A percentile compares a stretch with the other conserved stretches of the same genome.
These are phyloP conservation scores for Chelonus insularis DNA, from an alignment of 1,140 invertebrate genomes.

Conservation along the genomic window DNA sequence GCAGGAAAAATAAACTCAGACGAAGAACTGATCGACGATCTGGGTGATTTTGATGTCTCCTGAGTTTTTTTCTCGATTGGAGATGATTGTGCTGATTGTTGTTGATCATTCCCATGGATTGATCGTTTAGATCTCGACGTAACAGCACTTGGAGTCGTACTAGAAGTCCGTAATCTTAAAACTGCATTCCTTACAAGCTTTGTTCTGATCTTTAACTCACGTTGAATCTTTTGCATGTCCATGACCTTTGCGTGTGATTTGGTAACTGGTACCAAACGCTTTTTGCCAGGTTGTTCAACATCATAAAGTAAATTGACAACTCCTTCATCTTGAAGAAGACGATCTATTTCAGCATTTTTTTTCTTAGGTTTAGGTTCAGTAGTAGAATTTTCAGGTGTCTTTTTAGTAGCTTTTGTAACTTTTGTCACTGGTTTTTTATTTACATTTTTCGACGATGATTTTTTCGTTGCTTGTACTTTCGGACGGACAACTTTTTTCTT, in stretches of 20 bases:
- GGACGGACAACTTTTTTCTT: slow-evolving; percentile 35
- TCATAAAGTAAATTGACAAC: slow-evolving; percentile 83
- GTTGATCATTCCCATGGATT: slow-evolving; percentile 56
- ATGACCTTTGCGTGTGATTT: slow-evolving; percentile 60
- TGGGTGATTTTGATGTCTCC: slow-evolving; percentile 52
- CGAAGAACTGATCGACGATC: slow-evolving; percentile 46
- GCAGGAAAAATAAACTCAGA: slow-evolving; percentile 64
- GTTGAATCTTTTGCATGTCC: slow-evolving; percentile 59
- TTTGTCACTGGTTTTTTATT: slow-evolving; percentile 24
- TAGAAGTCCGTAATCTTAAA: slow-evolving; percentile 54
- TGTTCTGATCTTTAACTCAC: slow-evolving; percentile 51
- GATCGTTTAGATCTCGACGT: slow-evolving; percentile 59
- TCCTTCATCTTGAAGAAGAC: slow-evolving; percentile 79
- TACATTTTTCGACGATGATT: neutral
- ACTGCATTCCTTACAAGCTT: slow-evolving; percentile 64
- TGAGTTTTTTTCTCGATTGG: slow-evolving; percentile 46
- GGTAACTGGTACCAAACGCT: slow-evolving; percentile 57
- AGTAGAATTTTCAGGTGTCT: slow-evolving; percentile 8
- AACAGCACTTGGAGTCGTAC: slow-evolving; percentile 34
- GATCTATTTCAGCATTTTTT: slow-evolving; percentile 73
- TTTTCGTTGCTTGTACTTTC: slow-evolving; percentile 32
- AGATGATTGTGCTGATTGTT: slow-evolving; percentile 26
- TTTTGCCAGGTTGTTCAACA: slow-evolving; percentile 65
- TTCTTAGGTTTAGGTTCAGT: slow-evolving; percentile 50
- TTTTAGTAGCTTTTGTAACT: neutral